Conservation (phyloP, 1,140 invertebrate species). For the Papilio xuthus region DNA sequence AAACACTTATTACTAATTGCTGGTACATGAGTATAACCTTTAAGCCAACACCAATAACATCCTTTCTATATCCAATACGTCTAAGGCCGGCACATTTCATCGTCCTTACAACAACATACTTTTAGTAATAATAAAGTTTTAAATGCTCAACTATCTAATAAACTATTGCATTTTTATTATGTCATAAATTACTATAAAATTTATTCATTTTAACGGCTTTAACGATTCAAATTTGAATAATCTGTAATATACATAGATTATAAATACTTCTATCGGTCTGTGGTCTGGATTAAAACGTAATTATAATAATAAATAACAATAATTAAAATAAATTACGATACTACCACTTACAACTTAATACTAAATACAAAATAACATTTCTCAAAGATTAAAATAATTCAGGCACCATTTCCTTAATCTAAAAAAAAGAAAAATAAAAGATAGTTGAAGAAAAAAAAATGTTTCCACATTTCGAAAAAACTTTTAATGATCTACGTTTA, state of each 20-base stretch:
- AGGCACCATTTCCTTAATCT: slow-evolving; percentile 47
- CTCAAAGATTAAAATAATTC: slow-evolving; percentile 40
- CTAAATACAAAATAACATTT: slow-evolving; percentile 34
- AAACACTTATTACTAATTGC: slow-evolving; percentile 67
- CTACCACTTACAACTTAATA: slow-evolving; percentile 6
- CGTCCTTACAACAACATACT: slow-evolving; percentile 74
- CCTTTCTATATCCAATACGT: slow-evolving; percentile 65
- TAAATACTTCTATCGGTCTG: slow-evolving; percentile 22
- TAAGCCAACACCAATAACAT: slow-evolving; percentile 69
- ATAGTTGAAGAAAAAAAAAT: slow-evolving; percentile 29
- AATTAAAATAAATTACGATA: slow-evolving; percentile 20
- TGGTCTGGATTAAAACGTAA: slow-evolving; percentile 16
- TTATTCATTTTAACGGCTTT: slow-evolving; percentile 25
- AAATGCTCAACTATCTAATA: slow-evolving; percentile 73
- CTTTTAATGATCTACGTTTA: not conserved
- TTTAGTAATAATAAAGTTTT: slow-evolving; percentile 74
- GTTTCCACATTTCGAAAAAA: not conserved
- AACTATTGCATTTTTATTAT: slow-evolving; percentile 63
- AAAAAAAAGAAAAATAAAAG: slow-evolving; percentile 29
- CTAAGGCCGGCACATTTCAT: slow-evolving; percentile 77
- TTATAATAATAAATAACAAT: slow-evolving; percentile 8
- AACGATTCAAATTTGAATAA: slow-evolving; percentile 25
- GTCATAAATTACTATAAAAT: slow-evolving; percentile 59
- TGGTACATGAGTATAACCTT: slow-evolving; percentile 56
- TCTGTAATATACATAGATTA: slow-evolving; percentile 20